Conservation (phyloP, 2,888 invertebrate species). For the Acleris sparsana region DNA sequence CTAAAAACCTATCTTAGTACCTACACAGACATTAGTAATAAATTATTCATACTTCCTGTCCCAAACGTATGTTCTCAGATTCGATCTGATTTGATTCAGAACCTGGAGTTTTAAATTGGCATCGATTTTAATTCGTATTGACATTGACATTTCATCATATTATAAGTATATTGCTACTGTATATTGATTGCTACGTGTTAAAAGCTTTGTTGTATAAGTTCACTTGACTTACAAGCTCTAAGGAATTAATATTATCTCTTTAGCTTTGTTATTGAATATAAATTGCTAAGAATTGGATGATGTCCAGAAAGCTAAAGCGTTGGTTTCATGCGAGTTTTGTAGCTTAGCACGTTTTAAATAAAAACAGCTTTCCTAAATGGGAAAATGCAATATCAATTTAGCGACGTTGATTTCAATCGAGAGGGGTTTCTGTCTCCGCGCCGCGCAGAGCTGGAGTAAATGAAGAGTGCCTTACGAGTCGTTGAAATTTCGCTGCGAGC, state of each 20-base stretch:
- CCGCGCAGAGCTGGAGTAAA: constrained; percentile 64
- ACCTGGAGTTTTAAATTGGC: not conserved
- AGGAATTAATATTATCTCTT: constrained; percentile 15
- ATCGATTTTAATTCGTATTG: not conserved
- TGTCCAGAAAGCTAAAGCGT: constrained; percentile 28
- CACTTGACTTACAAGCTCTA: constrained; percentile 21
- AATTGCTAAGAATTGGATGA: constrained; percentile 26
- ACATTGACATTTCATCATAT: not conserved
- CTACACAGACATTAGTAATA: no score
- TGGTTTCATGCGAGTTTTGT: constrained; percentile 23
- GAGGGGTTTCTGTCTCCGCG: constrained; percentile 53
- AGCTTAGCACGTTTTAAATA: constrained; percentile 22
- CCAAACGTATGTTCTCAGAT: no score
- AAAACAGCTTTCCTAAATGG: constrained; percentile 17
- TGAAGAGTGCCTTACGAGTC: constrained; percentile 71
- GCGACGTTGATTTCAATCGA: constrained; percentile 64
- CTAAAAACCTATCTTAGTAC: no score
- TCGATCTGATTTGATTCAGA: no score
- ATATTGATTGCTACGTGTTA: not conserved
- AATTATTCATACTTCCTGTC: no score
- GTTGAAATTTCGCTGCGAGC: constrained; percentile 65
- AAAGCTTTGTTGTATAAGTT: constrained; percentile 19
- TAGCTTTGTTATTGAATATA: constrained; percentile 26
- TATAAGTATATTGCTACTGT: no score
- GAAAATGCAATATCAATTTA: constrained; percentile 20